Percentiles rank a stretch among this genome's conserved stretches.
phyloP scores from a whole-genome alignment of 2,113 vertebrate genomes.

The Leptocoma aspasia region DNA sequence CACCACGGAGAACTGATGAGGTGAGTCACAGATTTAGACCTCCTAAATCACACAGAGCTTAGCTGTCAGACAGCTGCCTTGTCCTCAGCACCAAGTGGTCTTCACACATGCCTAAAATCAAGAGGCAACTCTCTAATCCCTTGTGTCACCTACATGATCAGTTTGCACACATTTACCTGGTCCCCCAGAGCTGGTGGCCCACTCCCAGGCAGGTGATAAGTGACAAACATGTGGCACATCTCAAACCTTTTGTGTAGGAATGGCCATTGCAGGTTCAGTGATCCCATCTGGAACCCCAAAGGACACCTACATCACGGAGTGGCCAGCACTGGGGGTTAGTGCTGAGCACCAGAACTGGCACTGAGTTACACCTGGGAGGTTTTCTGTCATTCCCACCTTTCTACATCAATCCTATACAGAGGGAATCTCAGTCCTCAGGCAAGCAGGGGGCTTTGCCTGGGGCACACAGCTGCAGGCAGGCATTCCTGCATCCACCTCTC shows the following conservation, averaged over 20 bases:
- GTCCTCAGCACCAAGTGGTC: neutral
- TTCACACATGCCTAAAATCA: neutral
- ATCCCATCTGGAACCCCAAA: neutral
- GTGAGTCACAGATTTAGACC: neutral
- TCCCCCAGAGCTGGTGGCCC: neutral
- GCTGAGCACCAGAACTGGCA: rapidly evolving
- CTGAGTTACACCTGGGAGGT: neutral
- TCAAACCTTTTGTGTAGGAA: neutral
- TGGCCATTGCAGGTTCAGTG: neutral
- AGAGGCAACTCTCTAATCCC: neutral
- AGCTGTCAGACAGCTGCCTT: neutral
- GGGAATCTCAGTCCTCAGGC: neutral
- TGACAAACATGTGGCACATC: neutral
- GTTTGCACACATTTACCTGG: neutral
- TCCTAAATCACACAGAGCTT: neutral
- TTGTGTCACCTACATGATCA: neutral
- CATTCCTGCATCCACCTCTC: neutral
- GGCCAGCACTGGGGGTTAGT: neutral
- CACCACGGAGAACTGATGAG: rapidly evolving
- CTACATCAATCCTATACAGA: rapidly evolving
- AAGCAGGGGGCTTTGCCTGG: neutral
- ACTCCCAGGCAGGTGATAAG: neutral
- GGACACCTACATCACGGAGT: rapidly evolving
- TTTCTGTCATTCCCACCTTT: neutral
- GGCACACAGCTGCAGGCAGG: neutral